Conservation (phyloP, 30 jellyfish, hydroid and myxozoan species). For the Sanderia malayensis region DNA sequence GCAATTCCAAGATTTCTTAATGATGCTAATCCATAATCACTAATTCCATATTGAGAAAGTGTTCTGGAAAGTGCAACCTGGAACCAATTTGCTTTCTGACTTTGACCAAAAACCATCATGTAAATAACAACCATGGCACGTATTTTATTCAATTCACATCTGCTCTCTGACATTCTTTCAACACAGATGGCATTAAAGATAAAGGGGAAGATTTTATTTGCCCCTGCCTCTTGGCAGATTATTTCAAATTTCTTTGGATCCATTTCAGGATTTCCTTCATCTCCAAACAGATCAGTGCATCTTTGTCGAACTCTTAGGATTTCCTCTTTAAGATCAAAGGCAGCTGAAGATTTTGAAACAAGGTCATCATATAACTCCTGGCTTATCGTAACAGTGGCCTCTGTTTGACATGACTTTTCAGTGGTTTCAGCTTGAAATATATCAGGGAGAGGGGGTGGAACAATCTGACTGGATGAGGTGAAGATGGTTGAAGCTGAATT, state of each 20-base stretch:
- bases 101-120: neutral
- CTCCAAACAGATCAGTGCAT: slow-evolving; percentile 34
- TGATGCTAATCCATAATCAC: neutral
- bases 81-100: no score
- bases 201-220: slow-evolving; percentile 10
- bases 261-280: slow-evolving; percentile 51
- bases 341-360: neutral
- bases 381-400: neutral
- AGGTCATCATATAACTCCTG: slow-evolving; percentile 13
- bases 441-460: neutral
- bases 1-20: neutral
- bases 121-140: neutral
- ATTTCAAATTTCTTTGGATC: slow-evolving; percentile 30
- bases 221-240: slow-evolving; percentile 35
- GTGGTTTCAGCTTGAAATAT: neutral
- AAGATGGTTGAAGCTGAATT: neutral
- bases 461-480: slow-evolving; percentile 7
- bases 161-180: slow-evolving; percentile 10
- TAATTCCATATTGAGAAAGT: neutral
- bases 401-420: slow-evolving; percentile 12
- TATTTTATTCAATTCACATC: neutral
- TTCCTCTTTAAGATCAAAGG: slow-evolving; percentile 17
- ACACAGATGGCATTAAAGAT: slow-evolving; percentile 13
- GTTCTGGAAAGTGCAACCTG: neutral
- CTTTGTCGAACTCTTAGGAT: slow-evolving; percentile 10